These are phyloP conservation scores for Heliconius eleuchia DNA, from an alignment of 1,140 invertebrate species.

Conservation along the genomic window DNA sequence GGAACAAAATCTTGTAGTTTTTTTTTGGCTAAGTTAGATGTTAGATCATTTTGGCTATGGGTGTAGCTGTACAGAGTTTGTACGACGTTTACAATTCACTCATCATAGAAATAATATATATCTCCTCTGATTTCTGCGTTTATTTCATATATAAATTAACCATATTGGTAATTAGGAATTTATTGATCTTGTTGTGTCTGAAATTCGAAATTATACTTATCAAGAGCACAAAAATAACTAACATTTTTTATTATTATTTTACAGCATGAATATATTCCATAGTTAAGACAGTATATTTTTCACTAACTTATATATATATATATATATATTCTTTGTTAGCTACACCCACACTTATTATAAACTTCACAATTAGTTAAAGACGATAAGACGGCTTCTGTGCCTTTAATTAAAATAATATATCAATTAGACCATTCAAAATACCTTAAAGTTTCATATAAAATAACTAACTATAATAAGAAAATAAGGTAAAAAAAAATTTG, in stretches of 20 bases:
- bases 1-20: slow-evolving; percentile 18
- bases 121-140: not conserved
- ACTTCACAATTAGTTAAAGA: not conserved
- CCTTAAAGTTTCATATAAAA: not conserved
- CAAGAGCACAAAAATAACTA: too few relatives aligned
- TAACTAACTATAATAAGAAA: not conserved
- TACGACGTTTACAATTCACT: not conserved
- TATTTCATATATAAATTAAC: not conserved
- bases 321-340: not conserved
- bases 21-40: not conserved
- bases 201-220: too few relatives aligned
- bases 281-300: too few relatives aligned
- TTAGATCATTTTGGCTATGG: not conserved
- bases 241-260: too few relatives aligned
- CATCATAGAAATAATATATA: too few relatives aligned
- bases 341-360: not conserved
- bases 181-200: too few relatives aligned
- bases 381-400: slow-evolving; percentile 29
- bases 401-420: slow-evolving; percentile 9
- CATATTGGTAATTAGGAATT: too few relatives aligned
- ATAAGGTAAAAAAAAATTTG: not conserved
- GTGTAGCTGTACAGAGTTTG: not conserved
- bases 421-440: not conserved
- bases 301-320: too few relatives aligned
- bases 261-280: too few relatives aligned